These are phyloP conservation scores for Mizuhopecten yessoensis DNA, from an alignment of 1,140 invertebrate species.

Conservation along the genomic window DNA sequence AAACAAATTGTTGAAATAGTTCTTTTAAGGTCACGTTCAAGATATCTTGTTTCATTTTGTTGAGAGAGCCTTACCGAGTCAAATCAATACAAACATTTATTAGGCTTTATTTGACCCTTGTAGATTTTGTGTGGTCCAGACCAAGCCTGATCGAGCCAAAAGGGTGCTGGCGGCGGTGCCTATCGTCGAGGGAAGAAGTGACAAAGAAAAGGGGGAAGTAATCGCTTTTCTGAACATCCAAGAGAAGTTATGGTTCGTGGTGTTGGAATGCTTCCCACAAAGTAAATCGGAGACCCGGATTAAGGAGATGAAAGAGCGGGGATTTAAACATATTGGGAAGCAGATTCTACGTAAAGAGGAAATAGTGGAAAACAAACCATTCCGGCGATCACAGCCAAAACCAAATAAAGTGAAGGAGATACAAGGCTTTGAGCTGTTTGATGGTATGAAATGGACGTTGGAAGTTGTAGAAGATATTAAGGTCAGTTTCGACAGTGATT, in stretches of 20 bases:
- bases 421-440: constrained; percentile 72
- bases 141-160: constrained; percentile 73
- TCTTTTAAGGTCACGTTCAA: no score
- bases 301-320: constrained; percentile 66
- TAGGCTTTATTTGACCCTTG: constrained; percentile 50
- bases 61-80: no score
- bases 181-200: constrained; percentile 71
- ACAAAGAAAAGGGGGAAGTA: constrained; percentile 76
- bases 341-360: constrained; percentile 63
- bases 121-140: constrained; percentile 79
- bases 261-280: constrained; percentile 73
- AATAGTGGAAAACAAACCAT: constrained; percentile 50
- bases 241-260: constrained; percentile 78
- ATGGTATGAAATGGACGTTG: constrained; percentile 75
- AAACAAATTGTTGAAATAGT: no score
- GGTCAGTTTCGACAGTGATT: constrained; percentile 69
- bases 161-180: constrained; percentile 73
- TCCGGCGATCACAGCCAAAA: constrained; percentile 51
- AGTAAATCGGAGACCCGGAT: constrained; percentile 53
- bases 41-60: no score
- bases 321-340: constrained; percentile 65
- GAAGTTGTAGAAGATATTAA: constrained; percentile 72
- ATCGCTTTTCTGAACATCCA: constrained; percentile 76
- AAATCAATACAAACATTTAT: not conserved
- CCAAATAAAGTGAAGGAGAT: constrained; percentile 41